phyloP scores from a whole-genome alignment of 2,797 vertebrate species.

The Semotilus atromaculatus region DNA sequence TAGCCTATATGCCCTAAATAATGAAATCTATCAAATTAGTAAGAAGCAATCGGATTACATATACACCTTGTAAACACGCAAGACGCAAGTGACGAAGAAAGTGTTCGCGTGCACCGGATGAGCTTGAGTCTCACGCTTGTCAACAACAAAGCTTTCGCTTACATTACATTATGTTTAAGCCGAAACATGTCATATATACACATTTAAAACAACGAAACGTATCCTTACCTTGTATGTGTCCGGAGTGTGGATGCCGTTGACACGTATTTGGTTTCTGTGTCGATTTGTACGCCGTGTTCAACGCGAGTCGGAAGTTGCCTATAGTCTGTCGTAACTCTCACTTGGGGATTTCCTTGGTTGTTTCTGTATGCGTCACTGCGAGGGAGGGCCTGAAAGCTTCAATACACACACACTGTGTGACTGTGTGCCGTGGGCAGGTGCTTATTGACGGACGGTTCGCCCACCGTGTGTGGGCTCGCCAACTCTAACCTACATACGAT shows the following conservation, averaged over 20 bases:
- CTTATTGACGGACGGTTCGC: not conserved
- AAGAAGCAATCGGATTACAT: not conserved
- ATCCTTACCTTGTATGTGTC: constrained; percentile 28
- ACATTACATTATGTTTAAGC: not conserved
- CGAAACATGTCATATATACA: not conserved
- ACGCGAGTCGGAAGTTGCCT: constrained; percentile 48
- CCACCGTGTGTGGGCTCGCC: not conserved
- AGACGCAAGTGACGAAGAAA: not conserved
- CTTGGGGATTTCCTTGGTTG: constrained; percentile 76
- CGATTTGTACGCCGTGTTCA: not conserved
- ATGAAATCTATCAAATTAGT: too few species aligned
- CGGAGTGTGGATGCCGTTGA: not conserved
- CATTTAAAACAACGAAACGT: not conserved
- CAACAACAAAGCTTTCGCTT: constrained; percentile 2
- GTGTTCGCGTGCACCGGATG: constrained; percentile 25
- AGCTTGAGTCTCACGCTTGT: not conserved
- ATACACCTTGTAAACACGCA: not conserved
- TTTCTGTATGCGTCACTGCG: constrained; percentile 68
- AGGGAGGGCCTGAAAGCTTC: constrained; percentile 33
- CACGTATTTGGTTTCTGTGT: not conserved
- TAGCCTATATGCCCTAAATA: too few species aligned
- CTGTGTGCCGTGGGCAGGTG: constrained; percentile 15
- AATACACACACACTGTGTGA: constrained; percentile 34
- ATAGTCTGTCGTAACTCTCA: constrained; percentile 61
- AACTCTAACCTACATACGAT: not conserved